These are phyloP conservation scores for Siderastrea siderea DNA, from an alignment of 92 coral and sea anemone genomes.

Conservation along the genomic window DNA sequence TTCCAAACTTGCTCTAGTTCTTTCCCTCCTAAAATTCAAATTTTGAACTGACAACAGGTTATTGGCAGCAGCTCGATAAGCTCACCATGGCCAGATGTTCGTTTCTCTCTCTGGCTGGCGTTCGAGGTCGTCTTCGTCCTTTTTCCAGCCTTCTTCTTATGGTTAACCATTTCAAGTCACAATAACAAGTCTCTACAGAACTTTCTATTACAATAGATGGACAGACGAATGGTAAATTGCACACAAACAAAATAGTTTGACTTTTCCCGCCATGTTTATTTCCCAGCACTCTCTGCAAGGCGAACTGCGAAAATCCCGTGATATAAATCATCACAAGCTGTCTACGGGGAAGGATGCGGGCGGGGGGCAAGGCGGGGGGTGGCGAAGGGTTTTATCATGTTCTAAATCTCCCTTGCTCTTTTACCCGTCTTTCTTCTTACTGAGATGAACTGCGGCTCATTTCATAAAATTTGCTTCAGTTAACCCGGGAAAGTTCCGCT, in stretches of 20 bases:
- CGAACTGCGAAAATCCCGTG: background rate
- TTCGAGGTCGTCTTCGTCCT: constrained; percentile 12
- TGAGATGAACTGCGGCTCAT: too few species aligned
- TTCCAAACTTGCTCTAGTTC: too few species aligned
- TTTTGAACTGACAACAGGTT: background rate
- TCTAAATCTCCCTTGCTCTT: too few species aligned
- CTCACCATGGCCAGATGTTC: background rate
- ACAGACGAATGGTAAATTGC: background rate
- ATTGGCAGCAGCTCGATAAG: background rate
- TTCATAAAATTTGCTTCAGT: too few species aligned
- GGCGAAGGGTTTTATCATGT: background rate
- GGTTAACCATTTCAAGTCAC: constrained; percentile 7
- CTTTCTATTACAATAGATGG: background rate
- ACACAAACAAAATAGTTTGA: constrained; percentile 1
- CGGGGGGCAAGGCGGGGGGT: background rate
- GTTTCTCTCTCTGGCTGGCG: constrained; percentile 5
- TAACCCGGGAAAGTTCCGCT: too few species aligned
- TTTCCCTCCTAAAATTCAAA: background rate
- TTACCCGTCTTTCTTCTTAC: too few species aligned
- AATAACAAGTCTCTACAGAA: background rate
- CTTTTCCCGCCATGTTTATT: constrained; percentile 60
- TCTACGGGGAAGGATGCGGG: background rate
- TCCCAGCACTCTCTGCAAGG: constrained; percentile 10
- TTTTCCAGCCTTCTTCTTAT: constrained; percentile 4
- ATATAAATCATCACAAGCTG: background rate